phyloP scores from a whole-genome alignment of 1,140 invertebrate genomes.

The Sarcophaga bullata region DNA sequence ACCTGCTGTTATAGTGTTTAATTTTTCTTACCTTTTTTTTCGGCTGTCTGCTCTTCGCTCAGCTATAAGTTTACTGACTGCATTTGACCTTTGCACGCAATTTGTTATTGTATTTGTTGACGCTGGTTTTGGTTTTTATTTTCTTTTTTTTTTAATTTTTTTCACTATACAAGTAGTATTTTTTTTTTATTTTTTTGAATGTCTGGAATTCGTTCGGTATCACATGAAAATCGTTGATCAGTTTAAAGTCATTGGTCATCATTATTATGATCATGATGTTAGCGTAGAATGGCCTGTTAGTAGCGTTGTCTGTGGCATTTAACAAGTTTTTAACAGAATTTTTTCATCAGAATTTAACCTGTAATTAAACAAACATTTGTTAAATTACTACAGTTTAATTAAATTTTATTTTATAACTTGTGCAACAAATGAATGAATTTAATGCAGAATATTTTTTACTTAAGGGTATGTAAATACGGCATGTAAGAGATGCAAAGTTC shows the following conservation, averaged over 20 bases:
- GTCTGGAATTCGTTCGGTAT: conserved; percentile 20
- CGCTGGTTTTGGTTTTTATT: background rate
- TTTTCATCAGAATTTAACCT: conserved; percentile 1
- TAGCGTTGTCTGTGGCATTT: background rate
- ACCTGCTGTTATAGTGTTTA: too few species aligned
- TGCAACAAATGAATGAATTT: too few species aligned
- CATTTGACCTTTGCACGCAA: conserved; percentile 57
- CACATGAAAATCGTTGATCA: conserved; percentile 27
- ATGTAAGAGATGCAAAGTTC: too few species aligned
- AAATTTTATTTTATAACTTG: background rate
- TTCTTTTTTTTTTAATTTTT: background rate
- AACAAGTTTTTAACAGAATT: background rate
- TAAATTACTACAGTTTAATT: conserved; percentile 5
- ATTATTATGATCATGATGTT: conserved; percentile 25
- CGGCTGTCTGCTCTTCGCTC: background rate
- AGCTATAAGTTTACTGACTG: conserved; percentile 50
- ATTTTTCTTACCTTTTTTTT: background rate
- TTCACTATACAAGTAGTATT: background rate
- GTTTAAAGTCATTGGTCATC: background rate
- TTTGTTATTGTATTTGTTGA: conserved; percentile 43
- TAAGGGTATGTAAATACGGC: too few species aligned
- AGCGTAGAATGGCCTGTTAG: background rate
- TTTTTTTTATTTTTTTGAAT: background rate
- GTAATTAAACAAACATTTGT: conserved; percentile 28
- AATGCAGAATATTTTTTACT: too few species aligned